phyloP scores from a whole-genome alignment of 1,140 invertebrate genomes.

The Oryctes rhinoceros region DNA sequence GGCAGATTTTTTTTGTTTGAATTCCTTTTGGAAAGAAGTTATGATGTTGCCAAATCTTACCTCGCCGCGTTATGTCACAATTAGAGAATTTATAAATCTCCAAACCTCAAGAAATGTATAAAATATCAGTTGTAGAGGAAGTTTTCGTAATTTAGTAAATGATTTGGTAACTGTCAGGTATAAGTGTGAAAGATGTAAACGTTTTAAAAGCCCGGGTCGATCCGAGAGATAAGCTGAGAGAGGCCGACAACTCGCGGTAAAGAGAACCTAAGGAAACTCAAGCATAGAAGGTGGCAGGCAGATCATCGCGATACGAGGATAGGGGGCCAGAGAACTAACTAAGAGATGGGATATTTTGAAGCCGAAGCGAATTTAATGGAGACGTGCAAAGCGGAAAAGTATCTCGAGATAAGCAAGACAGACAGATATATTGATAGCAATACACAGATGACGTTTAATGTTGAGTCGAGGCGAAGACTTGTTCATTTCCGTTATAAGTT shows the following conservation, averaged over 20 bases:
- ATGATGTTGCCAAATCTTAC: no score
- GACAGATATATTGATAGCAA: constrained; percentile 59
- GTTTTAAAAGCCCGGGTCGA: constrained; percentile 16
- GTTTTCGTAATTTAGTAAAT: constrained; percentile 29
- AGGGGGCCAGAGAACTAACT: constrained; percentile 5
- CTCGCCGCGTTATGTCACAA: no score
- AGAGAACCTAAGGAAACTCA: constrained; percentile 9
- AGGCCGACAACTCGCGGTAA: neutral
- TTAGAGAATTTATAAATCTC: no score
- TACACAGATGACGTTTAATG: constrained; percentile 58
- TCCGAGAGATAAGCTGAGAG: constrained; percentile 1
- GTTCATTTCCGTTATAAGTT: constrained; percentile 45
- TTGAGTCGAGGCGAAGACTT: constrained; percentile 45
- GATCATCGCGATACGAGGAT: constrained; percentile 23
- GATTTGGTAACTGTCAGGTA: constrained; percentile 31
- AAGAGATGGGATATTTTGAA: constrained; percentile 28
- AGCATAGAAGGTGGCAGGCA: constrained; percentile 4
- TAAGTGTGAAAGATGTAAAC: constrained; percentile 23
- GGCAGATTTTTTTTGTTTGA: no score
- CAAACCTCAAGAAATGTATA: neutral
- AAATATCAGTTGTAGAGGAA: neutral
- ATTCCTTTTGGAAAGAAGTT: no score
- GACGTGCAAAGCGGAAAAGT: constrained; percentile 57
- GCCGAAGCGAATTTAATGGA: constrained; percentile 52
- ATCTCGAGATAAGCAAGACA: constrained; percentile 59